Percentiles rank a stretch among this genome's conserved stretches.
phyloP scores from a whole-genome alignment of 2,113 vertebrate genomes.

The Chaenocephalus aceratus region DNA sequence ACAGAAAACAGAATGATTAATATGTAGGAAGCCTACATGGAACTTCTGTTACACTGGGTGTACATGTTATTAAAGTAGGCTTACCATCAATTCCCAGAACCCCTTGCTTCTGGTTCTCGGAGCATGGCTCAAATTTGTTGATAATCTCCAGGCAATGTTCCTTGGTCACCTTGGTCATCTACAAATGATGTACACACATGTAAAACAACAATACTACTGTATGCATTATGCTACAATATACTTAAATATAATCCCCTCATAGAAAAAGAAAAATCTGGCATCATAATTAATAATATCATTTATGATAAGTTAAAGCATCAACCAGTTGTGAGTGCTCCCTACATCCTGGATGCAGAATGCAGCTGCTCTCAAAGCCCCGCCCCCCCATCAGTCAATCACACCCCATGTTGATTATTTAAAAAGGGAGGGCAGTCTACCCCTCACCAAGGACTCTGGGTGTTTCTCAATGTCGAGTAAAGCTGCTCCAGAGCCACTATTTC shows the following conservation, averaged over 20 bases:
- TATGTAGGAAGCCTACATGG: not conserved
- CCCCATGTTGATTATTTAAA: constrained; percentile 74
- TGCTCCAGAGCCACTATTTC: no score
- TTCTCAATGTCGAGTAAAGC: no score
- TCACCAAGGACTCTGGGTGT: not conserved
- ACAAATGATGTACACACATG: constrained; percentile 29
- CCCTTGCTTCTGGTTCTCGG: constrained; percentile 90
- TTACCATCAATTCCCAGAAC: constrained; percentile 96
- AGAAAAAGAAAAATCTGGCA: not conserved
- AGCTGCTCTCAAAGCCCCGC: constrained; percentile 42
- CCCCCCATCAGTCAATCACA: constrained; percentile 60
- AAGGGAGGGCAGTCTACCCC: not conserved
- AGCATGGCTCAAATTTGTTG: constrained; percentile 94
- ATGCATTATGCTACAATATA: not conserved
- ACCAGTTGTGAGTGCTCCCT: not conserved
- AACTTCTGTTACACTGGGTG: not conserved
- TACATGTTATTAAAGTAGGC: constrained; percentile 9
- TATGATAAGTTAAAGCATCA: not conserved
- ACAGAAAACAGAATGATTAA: no score
- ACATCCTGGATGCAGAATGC: constrained; percentile 14
- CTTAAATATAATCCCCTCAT: no score
- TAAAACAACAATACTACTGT: not conserved
- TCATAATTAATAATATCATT: not conserved
- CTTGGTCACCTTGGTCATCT: constrained; percentile 92
- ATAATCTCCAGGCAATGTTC: constrained; percentile 93